A percentile compares a stretch with the other conserved stretches of the same genome.
These are phyloP conservation scores for Planiliza haematocheilus DNA, from an alignment of 2,113 vertebrate species.

Conservation along the genomic window DNA sequence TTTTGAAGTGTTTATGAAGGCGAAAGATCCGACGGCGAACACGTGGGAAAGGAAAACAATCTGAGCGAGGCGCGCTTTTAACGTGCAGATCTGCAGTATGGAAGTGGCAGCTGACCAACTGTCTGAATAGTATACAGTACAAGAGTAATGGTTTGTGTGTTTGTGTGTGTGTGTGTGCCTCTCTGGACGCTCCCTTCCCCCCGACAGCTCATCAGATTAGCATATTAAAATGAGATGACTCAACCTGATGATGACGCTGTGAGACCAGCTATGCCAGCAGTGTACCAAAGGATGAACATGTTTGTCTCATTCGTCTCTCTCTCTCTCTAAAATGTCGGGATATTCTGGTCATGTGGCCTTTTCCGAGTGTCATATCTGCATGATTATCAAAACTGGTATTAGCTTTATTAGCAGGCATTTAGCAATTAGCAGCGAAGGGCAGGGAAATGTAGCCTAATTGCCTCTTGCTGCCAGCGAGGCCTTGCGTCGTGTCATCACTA, in stretches of 20 bases:
- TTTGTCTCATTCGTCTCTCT: constrained; percentile 51
- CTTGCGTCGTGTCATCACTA: background rate
- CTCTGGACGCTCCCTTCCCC: constrained; percentile 28
- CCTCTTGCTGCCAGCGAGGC: background rate
- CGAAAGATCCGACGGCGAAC: background rate
- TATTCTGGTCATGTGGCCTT: background rate
- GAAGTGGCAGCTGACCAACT: constrained; percentile 42
- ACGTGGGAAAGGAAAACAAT: background rate
- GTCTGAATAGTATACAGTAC: constrained; percentile 3
- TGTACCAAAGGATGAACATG: constrained; percentile 44
- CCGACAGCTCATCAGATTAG: constrained; percentile 73
- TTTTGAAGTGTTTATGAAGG: no score
- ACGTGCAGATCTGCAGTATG: constrained; percentile 27
- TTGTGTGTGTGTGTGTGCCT: constrained; percentile 27
- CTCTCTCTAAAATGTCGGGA: constrained; percentile 21
- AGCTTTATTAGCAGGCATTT: background rate
- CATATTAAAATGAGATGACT: constrained; percentile 78
- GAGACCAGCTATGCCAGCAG: constrained; percentile 64
- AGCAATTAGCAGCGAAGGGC: no score
- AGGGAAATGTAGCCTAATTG: no score
- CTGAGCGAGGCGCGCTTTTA: constrained; percentile 1
- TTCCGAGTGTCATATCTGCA: constrained; percentile 2
- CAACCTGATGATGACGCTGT: constrained; percentile 67
- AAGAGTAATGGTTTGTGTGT: background rate
- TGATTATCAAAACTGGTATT: background rate